Percentiles rank a stretch among this genome's conserved stretches.
Conservation (phyloP, 2,888 invertebrate genomes). For the Amblyjoppa fuscipennis region DNA sequence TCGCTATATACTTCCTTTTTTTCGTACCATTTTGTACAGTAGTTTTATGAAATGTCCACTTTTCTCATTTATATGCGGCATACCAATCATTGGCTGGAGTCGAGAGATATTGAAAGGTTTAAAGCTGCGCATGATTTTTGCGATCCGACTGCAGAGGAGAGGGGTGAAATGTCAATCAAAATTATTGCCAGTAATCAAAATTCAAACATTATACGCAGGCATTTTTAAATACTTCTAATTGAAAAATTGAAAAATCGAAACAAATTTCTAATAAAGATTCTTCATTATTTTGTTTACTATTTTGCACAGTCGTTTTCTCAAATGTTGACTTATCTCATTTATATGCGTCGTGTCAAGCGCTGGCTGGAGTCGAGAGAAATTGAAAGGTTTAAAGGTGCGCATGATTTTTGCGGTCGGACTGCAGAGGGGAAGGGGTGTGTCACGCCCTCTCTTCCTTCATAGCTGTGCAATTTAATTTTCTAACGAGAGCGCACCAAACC, state of each 20-base stretch:
- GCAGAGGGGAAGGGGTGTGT: conserved; percentile 25
- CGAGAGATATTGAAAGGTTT: conserved; percentile 29
- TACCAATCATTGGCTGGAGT: not conserved
- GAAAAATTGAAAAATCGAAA: too few species aligned
- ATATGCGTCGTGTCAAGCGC: not conserved
- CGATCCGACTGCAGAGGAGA: not conserved
- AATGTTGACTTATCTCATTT: not conserved
- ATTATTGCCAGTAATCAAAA: too few species aligned
- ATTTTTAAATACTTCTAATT: too few species aligned
- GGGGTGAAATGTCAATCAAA: too few species aligned
- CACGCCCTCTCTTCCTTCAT: conserved; percentile 57
- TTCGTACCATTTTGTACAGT: too few species aligned
- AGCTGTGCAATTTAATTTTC: conserved; percentile 69
- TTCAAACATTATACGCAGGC: too few species aligned
- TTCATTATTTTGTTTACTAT: too few species aligned
- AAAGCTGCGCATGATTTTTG: conserved; percentile 40
- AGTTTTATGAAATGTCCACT: not conserved
- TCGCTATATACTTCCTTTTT: too few species aligned
- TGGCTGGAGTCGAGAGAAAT: not conserved
- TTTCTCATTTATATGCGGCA: not conserved
- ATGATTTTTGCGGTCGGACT: conserved; percentile 21
- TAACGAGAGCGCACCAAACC: conserved; percentile 61
- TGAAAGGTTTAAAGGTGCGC: conserved; percentile 42
- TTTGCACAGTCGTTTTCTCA: too few species aligned
- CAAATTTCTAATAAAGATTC: too few species aligned